Base-by-base conservation (phyloP, 2,888 invertebrate species). In the Gisinianus flammeolus region DNA sequence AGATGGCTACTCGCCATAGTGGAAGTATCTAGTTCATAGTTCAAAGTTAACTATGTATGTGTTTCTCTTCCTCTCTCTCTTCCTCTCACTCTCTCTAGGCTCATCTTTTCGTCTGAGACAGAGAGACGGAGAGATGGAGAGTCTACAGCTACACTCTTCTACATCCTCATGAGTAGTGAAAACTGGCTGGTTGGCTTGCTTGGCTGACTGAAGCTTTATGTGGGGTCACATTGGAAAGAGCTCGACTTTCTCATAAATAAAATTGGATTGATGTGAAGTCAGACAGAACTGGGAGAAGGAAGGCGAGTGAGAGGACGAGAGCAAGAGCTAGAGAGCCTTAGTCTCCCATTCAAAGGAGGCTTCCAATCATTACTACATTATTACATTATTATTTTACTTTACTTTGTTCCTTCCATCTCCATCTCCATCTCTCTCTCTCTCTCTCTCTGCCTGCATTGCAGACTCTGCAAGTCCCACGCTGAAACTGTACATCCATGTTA, bases 381-480 rank as follows among this genome's bases (percentile, higher is more conserved):
- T 67, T 67, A 67, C 67, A 67, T 67, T 67, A 67, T 67, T 67
- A 67, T 67, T 67, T 67, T 69, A 44, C 68, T 68, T 31, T 68
- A 68, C 52, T 69, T 69, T 24, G 26, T 52, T 69, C 69, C 52
- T 69, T 64, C n/a, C n/a, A n/a, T 64, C 30, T 64, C 64, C 30
- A 28, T 12, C 26, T 64, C 30, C 28, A 16, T 26, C n/a, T 64
- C 64, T 64, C 64, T 24, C 30, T 24, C 19, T 64, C 64, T 64
- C 64, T 24, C n/a, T 24, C 30, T 64, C 16, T 24, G 16, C 12
- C 24, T 64, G 16, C n/a, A n/a, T 30, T 64, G 24, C 16, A 4
- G 3, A 64, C 30, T n/a, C 54, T 3, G n/a, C 5, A 5, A n/a
- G n/a, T n/a, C 5, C 4, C 54, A 44, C 54, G 19, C 30, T 24